A percentile compares a stretch with the other conserved stretches of the same genome.
Conservation (phyloP, 2,113 vertebrate genomes). For the Tachysurus vachellii region DNA sequence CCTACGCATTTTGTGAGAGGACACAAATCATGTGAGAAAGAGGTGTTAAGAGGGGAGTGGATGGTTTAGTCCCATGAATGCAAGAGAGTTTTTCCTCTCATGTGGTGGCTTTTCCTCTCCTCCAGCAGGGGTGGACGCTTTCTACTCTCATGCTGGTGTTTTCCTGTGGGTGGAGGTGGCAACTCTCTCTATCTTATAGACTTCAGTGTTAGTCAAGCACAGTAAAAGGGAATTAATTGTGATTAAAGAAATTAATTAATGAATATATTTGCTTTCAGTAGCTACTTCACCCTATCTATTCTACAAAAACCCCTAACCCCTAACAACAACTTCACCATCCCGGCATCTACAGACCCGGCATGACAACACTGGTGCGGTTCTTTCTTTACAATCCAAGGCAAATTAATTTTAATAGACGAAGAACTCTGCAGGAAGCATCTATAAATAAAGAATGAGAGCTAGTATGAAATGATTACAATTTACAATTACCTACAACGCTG, state of each 20-base stretch:
- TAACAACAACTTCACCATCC: not conserved
- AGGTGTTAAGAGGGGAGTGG: not conserved
- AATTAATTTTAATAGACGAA: conserved; percentile 67
- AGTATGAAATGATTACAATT: conserved; percentile 52
- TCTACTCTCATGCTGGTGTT: not conserved
- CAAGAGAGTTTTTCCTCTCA: not conserved
- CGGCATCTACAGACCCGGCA: not conserved
- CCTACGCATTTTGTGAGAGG: not conserved
- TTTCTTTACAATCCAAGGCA: conserved; percentile 48
- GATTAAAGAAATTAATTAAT: too few relatives aligned
- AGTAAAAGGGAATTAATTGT: too few relatives aligned
- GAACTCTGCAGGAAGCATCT: conserved; percentile 54
- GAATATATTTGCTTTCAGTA: too few relatives aligned
- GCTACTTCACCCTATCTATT: not conserved
- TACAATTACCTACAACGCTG: not conserved
- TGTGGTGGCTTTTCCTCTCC: too few relatives aligned
- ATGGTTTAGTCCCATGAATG: not conserved
- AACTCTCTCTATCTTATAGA: too few relatives aligned
- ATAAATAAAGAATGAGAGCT: conserved; percentile 57
- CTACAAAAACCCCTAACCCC: not conserved
- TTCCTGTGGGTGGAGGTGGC: not conserved
- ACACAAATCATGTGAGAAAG: not conserved
- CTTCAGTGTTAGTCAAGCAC: too few relatives aligned
- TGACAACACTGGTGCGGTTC: not conserved
- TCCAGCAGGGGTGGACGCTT: not conserved